phyloP scores from a whole-genome alignment of 1,140 invertebrate species.

The Mactra quadrangularis region DNA sequence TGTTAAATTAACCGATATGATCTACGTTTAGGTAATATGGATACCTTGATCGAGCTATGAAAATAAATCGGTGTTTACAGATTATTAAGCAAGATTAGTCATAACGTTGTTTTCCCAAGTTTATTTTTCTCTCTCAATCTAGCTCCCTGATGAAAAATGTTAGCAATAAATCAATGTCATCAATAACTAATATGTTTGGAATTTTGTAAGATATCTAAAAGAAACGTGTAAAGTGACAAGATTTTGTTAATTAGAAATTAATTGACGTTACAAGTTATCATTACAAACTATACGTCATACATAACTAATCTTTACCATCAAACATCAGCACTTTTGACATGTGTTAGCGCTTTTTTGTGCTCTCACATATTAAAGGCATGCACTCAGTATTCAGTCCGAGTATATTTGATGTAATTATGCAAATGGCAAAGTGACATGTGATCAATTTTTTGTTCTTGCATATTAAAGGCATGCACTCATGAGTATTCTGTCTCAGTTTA shows the following conservation, averaged over 20 bases:
- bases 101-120: not conserved
- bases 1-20: slow-evolving; percentile 44
- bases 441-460: too few relatives aligned
- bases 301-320: slow-evolving; percentile 4
- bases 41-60: not conserved
- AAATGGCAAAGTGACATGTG: too few relatives aligned
- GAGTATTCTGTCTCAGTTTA: too few relatives aligned
- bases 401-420: too few relatives aligned
- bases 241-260: not conserved
- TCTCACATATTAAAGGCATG: too few relatives aligned
- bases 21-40: slow-evolving; percentile 26
- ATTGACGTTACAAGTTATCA: slow-evolving; percentile 15
- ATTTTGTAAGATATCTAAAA: slow-evolving; percentile 30
- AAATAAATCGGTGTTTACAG: slow-evolving; percentile 28
- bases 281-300: not conserved
- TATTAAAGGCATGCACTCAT: too few relatives aligned
- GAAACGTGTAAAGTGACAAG: slow-evolving; percentile 30
- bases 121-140: slow-evolving; percentile 1
- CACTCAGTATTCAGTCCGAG: too few relatives aligned
- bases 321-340: too few relatives aligned
- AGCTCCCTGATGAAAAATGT: not conserved
- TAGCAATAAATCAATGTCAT: slow-evolving; percentile 49
- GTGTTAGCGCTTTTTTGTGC: too few relatives aligned
- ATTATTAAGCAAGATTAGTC: slow-evolving; percentile 38
- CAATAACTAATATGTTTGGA: slow-evolving; percentile 40